phyloP scores from a whole-genome alignment of 2,888 invertebrate species.

The Folsomia candida region DNA sequence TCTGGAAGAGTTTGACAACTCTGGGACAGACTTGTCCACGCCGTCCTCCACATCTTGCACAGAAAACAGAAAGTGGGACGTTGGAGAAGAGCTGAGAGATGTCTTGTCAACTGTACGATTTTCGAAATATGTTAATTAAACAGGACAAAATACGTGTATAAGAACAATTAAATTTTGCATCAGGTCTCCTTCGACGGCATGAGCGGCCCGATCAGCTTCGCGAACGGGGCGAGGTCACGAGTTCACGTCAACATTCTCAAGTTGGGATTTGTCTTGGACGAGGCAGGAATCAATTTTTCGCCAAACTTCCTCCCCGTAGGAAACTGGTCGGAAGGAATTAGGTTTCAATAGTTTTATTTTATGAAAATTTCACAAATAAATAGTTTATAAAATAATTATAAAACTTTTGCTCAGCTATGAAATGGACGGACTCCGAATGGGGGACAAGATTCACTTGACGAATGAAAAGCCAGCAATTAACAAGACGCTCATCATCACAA shows the following conservation, averaged over 20 bases:
- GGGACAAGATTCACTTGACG: slow-evolving; percentile 37
- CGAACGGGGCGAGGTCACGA: slow-evolving; percentile 42
- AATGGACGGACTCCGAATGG: slow-evolving; percentile 41
- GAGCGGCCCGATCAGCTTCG: slow-evolving; percentile 45
- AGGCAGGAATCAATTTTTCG: slow-evolving; percentile 7
- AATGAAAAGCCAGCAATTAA: slow-evolving; percentile 48
- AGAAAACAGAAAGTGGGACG: slow-evolving; percentile 47
- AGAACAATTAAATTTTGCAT: neutral
- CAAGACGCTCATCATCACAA: slow-evolving; percentile 48
- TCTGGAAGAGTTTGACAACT: slow-evolving; percentile 46
- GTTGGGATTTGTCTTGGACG: slow-evolving; percentile 39
- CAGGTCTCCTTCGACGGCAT: slow-evolving; percentile 47
- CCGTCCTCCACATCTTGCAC: slow-evolving; percentile 42
- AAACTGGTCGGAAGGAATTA: slow-evolving; percentile 46
- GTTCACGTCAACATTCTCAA: slow-evolving; percentile 43
- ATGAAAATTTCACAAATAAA: no score
- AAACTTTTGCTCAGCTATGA: slow-evolving; percentile 37
- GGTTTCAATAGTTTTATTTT: no score
- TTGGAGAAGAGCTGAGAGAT: slow-evolving; percentile 47
- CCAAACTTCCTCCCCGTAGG: slow-evolving; percentile 41
- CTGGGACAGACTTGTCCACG: slow-evolving; percentile 47
- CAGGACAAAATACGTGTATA: slow-evolving; percentile 3
- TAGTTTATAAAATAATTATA: no score
- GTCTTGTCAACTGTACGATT: slow-evolving; percentile 40
- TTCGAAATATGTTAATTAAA: slow-evolving; percentile 13